Conservation (phyloP, 2,797 vertebrate species). For the Pteropus rufus region DNA sequence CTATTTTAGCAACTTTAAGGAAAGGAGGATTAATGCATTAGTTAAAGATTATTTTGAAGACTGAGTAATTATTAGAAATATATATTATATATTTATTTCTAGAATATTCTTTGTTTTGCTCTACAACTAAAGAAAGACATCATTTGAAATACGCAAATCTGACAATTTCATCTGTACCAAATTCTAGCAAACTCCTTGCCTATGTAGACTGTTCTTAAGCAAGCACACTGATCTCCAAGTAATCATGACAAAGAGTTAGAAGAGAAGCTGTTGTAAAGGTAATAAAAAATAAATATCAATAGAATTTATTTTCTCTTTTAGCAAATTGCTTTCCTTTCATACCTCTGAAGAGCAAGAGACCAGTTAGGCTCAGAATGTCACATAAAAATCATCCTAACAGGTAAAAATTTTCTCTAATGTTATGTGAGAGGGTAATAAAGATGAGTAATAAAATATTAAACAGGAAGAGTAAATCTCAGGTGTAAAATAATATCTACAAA, state of each 20-base stretch:
- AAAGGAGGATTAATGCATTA: neutral
- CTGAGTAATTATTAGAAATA: neutral
- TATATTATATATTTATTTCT: neutral
- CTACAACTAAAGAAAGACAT: neutral
- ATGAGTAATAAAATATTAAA: constrained; percentile 72
- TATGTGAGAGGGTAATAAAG: constrained; percentile 67
- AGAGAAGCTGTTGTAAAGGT: constrained; percentile 51
- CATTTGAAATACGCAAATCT: neutral
- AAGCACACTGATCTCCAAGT: neutral
- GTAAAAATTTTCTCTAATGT: constrained; percentile 65
- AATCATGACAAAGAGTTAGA: constrained; percentile 3
- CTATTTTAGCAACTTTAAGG: neutral
- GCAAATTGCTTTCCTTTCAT: constrained; percentile 35
- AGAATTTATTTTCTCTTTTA: constrained; percentile 60
- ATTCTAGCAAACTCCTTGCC: neutral
- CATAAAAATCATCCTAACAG: constrained; percentile 74
- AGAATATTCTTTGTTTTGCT: neutral
- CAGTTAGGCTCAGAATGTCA: constrained; percentile 61
- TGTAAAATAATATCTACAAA: constrained; percentile 52
- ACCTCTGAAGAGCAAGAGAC: constrained; percentile 57
- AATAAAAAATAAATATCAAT: constrained; percentile 74
- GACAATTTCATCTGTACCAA: neutral
- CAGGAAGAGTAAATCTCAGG: constrained; percentile 36
- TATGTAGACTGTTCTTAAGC: neutral
- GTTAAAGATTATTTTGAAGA: neutral